Base-by-base conservation (phyloP, 2,113 vertebrate genomes). In the Zosterops hypoxanthus region DNA sequence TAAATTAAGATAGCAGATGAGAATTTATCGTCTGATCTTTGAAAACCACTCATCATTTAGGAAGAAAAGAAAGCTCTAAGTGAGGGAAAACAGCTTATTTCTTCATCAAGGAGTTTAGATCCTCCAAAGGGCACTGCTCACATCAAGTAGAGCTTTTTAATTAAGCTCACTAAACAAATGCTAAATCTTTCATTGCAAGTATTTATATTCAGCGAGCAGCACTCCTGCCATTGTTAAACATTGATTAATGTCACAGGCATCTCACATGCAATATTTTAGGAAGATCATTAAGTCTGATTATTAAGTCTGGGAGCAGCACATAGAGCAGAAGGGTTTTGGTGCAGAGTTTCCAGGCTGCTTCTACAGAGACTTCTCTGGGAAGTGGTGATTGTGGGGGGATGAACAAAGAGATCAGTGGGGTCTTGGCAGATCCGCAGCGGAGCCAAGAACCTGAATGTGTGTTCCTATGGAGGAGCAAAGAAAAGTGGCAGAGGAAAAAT, bases 81-180 rank as follows among this genome's bases (percentile, higher is more conserved):
- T 77, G 85, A 82, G 29, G 46, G 60, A 77, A 94, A 95, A 63
- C 85, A 60, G 64, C 59, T 91, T 88, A 88, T 95, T 95, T 93
- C 91, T 91, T 95, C 92, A 90, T 83, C 82, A 71, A 59, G 81
- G 69, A 78, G 52, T 79, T 89, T 31, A 82, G 75, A 80, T 65
- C 55, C 92, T 95, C 82, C 53, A 88, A 95, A 95, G 75, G 59
- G 76, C 88, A 92, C 31, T 34, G 46, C n/a, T 84, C 56, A 57
- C 72, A 61, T 84, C 78, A 73, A 93, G 56, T 55, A 80, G 82
- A 91, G 84, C 50, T 82, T 95, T 96, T 95, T 90, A 96, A 95
- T 93, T 97, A 96, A 95, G 71, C 57, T 90, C 44, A 52, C 80
- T 92, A 94, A 95, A 94, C 76, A 96, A 97, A 90, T 77, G 86